Percentiles rank a stretch among this genome's conserved stretches.
Evolutionary conservation across 1,140 invertebrate genomes (phyloP).

Genomic region (Trachelipus rathkii): DNA sequence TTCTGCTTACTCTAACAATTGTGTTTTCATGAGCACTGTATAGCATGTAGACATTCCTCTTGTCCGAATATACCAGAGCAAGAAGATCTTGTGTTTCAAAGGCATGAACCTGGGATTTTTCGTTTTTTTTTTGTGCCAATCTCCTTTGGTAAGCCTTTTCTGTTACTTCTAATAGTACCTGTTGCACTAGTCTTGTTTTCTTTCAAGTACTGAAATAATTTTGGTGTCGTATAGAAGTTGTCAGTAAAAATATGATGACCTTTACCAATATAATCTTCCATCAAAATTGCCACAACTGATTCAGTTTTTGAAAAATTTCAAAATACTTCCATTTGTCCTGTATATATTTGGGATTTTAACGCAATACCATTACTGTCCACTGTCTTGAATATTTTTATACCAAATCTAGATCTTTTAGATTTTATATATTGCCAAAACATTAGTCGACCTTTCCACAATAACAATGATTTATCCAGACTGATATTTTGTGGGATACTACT

Average conservation of each 20-base stretch:
- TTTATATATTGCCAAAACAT: constrained; percentile 23
- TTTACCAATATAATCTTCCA: constrained; percentile 1
- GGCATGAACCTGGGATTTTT: too few species aligned
- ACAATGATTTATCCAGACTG: constrained; percentile 35
- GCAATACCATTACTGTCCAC: background rate
- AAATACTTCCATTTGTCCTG: background rate
- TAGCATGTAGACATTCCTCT: constrained; percentile 7
- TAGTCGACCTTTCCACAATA: constrained; percentile 31
- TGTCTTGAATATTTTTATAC: constrained; percentile 24
- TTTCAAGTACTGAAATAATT: constrained; percentile 16
- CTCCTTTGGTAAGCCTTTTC: background rate
- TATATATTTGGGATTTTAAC: background rate
- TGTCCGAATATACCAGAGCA: constrained; percentile 2
- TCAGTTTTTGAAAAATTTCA: background rate
- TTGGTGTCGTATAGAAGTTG: background rate
- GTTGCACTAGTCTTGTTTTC: constrained; percentile 3
- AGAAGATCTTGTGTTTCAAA: constrained; percentile 13
- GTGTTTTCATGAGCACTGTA: background rate
- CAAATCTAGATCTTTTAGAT: constrained; percentile 27
- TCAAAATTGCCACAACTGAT: background rate
- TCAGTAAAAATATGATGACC: constrained; percentile 13
- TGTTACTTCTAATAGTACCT: background rate
- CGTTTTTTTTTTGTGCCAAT: too few species aligned
- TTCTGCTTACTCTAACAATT: background rate
- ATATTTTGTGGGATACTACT: constrained; percentile 20